These are phyloP conservation scores for Mugil cephalus DNA, from an alignment of 2,113 vertebrate species.

Conservation along the genomic window DNA sequence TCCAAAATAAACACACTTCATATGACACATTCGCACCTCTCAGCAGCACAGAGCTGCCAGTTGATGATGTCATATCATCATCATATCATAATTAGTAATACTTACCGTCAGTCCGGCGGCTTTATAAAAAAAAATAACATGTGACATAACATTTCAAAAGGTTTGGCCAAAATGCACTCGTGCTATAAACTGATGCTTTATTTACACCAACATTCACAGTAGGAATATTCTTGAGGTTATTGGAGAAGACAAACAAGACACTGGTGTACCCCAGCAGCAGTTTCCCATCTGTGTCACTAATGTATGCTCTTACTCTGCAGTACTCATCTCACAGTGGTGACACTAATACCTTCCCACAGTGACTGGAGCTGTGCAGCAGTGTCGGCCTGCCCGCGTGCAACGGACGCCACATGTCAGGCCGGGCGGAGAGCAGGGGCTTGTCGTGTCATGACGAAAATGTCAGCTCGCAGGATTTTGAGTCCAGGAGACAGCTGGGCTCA, in stretches of 20 bases:
- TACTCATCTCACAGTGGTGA: constrained; percentile 17
- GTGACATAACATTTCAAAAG: neutral
- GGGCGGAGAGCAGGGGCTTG: constrained; percentile 33
- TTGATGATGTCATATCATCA: constrained; percentile 5
- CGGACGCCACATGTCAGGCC: constrained; percentile 34
- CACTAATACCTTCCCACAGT: constrained; percentile 8
- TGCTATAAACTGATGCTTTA: neutral
- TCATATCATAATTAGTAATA: neutral
- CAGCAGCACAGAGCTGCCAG: neutral
- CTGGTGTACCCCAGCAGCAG: neutral
- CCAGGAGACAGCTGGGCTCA: constrained; percentile 69
- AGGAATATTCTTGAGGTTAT: neutral
- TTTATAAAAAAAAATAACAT: neutral
- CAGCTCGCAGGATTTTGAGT: constrained; percentile 59
- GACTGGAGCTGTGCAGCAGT: constrained; percentile 8
- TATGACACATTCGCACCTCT: constrained; percentile 5
- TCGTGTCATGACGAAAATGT: constrained; percentile 66
- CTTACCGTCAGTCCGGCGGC: neutral
- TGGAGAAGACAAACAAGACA: neutral
- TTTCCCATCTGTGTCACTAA: constrained; percentile 6
- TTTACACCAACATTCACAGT: neutral
- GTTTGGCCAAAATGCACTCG: neutral
- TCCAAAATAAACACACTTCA: neutral
- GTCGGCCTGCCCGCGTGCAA: neutral
- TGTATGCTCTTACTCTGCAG: neutral